Base-by-base conservation (phyloP, 1,140 invertebrate genomes). In the Coenobita brevimanus region DNA sequence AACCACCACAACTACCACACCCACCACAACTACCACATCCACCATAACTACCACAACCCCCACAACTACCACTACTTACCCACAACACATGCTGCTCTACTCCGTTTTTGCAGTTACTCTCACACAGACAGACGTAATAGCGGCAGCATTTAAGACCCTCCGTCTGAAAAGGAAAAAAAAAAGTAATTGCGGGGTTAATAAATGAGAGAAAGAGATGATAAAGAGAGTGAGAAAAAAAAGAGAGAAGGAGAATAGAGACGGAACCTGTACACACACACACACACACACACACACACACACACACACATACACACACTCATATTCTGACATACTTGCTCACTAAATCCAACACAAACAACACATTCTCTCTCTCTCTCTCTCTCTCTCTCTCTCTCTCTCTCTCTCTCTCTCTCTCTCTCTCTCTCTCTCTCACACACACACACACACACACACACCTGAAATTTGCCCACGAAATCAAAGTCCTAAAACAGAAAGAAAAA, bases 61-160 rank as follows among this genome's bases (percentile, higher is more conserved):
- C 33, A 57, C 36, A 15, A 73, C 17, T 21, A 84, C 41, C 8
- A 76, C 33, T 43, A 75, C 82, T 78, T 41, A 85, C 82, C 71
- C 69, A 76, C 3, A 85, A 24, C 13, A 85, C 82, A n/a, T 78
- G 82, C 43, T 76, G 76, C 50, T 85, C 82, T 13, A 85, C 54
- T n/a, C 82, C 57, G 36, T 78, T 85, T n/a, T 85, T 62, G 60
- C 76, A 78, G 27, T 33, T 85, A n/a, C 43, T 78, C 57, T 85
- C 82, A 27, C 82, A 85, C 36, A 85, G 2, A 27, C 82, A 85
- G 33, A 85, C 21, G 54, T 76, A 85, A 30, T 85, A 82, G 27
- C 71, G 60, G 73, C 71, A 85, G 54, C 82, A 75, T 13, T 46
- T 76, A 6, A 64, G 13, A 0, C 54, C 57, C 17, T 85, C 50